Evolutionary conservation across 2,113 vertebrate genomes (phyloP).

Genomic region (Acinonyx jubatus): DNA sequence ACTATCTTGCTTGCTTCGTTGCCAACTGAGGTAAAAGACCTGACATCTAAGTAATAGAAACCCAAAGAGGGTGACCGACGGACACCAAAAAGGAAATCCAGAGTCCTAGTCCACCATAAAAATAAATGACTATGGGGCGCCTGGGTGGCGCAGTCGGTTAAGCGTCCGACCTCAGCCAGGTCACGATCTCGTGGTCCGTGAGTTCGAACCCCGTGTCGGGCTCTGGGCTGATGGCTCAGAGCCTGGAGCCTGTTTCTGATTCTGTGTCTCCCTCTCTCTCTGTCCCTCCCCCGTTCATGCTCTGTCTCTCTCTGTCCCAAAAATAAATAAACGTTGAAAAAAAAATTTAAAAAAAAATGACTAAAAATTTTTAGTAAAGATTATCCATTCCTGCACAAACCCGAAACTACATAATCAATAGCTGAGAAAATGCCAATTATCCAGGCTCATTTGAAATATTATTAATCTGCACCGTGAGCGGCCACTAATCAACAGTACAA

Average conservation of each 20-base stretch:
- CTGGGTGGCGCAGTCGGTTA: no score
- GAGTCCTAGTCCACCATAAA: neutral
- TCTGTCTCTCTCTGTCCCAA: no score
- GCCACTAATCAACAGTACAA: conserved; percentile 67
- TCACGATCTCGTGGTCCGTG: no score
- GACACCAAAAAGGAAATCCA: neutral
- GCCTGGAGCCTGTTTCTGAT: no score
- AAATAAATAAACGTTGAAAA: no score
- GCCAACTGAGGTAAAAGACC: neutral
- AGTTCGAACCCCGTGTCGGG: no score
- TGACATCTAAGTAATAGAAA: neutral
- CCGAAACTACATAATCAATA: conserved; percentile 66
- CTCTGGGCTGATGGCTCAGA: no score
- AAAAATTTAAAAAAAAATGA: neutral
- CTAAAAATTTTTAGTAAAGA: conserved; percentile 41
- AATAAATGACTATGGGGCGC: neutral
- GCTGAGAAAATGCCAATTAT: conserved; percentile 67
- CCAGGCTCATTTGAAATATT: conserved; percentile 62
- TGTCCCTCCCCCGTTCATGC: no score
- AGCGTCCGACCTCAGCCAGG: no score
- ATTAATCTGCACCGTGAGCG: conserved; percentile 62
- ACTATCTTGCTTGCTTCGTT: neutral
- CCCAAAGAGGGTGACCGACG: neutral
- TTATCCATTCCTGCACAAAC: conserved; percentile 37
- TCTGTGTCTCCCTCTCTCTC: no score